These are phyloP conservation scores for Drosophila yooni DNA, from an alignment of 2,888 invertebrate species.

Conservation along the genomic window DNA sequence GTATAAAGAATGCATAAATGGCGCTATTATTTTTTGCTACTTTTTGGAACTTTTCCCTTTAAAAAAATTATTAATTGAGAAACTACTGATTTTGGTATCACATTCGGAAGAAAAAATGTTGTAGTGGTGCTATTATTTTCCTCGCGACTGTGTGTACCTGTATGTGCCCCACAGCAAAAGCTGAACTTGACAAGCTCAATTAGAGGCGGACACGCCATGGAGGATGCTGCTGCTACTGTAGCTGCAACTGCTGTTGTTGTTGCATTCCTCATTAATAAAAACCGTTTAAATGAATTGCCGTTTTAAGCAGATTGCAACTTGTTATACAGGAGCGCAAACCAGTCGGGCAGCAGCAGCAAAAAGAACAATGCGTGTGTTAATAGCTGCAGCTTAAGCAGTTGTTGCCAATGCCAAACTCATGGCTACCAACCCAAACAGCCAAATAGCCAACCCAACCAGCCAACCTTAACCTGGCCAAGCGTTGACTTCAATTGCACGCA, in stretches of 20 bases:
- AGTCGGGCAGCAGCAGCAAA: constrained; percentile 10
- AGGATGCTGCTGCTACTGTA: neutral
- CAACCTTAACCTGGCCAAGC: constrained; percentile 30
- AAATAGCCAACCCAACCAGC: constrained; percentile 5
- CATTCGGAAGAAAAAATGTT: neutral
- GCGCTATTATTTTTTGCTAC: neutral
- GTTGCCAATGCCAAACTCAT: constrained; percentile 32
- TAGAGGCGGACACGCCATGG: constrained; percentile 51
- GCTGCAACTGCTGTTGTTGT: neutral
- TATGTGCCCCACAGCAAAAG: constrained; percentile 33
- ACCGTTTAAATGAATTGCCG: constrained; percentile 74
- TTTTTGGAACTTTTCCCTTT: neutral
- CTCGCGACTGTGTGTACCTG: constrained; percentile 5
- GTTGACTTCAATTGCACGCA: constrained; percentile 72
- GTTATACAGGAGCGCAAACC: constrained; percentile 55
- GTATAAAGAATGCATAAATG: neutral
- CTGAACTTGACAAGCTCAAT: constrained; percentile 79
- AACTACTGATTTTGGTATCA: too few species aligned
- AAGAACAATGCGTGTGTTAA: constrained; percentile 46
- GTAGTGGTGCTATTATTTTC: neutral
- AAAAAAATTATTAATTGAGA: neutral
- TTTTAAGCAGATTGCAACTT: constrained; percentile 78
- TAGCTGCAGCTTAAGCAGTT: constrained; percentile 58
- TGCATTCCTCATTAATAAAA: constrained; percentile 54
- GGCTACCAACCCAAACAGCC: constrained; percentile 8